Conservation (phyloP, 2,888 invertebrate genomes). For the Oxytorus armatus region DNA sequence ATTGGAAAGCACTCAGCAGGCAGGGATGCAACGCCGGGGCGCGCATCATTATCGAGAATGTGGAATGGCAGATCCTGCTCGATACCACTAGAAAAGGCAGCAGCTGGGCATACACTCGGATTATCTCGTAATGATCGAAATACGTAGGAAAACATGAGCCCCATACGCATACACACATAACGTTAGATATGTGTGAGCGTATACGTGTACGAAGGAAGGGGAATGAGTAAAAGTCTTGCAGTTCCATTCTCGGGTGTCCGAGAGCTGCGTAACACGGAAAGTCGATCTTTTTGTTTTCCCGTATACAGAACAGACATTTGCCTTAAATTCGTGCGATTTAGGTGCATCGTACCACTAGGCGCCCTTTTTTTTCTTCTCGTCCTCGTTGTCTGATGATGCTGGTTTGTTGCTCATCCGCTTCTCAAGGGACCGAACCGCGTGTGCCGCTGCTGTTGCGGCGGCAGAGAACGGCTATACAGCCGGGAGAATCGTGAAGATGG, state of each 20-base stretch:
- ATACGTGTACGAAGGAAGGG: conserved; percentile 19
- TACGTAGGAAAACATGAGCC: conserved; percentile 63
- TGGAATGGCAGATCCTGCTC: conserved; percentile 68
- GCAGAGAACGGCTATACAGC: conserved; percentile 52
- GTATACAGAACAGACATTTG: conserved; percentile 7
- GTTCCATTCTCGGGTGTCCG: conserved; percentile 18
- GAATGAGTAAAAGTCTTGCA: conserved; percentile 14
- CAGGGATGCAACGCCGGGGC: conserved; percentile 53
- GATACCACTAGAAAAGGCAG: conserved; percentile 68
- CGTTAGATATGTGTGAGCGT: background rate
- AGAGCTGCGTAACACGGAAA: conserved; percentile 40
- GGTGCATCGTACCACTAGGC: conserved; percentile 39
- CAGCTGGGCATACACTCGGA: conserved; percentile 68
- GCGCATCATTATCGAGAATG: conserved; percentile 70
- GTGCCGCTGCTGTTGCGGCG: conserved; percentile 25
- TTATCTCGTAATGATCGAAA: conserved; percentile 69
- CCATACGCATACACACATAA: conserved; percentile 35
- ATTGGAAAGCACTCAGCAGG: conserved; percentile 70
- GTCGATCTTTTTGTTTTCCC: conserved; percentile 12
- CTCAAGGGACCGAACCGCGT: conserved; percentile 43
- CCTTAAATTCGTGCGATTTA: conserved; percentile 15
- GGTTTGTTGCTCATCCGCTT: conserved; percentile 37
- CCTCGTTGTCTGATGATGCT: conserved; percentile 46
- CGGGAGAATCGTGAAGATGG: conserved; percentile 68
- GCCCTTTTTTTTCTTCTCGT: conserved; percentile 42